Evolutionary conservation across 2,888 invertebrate species (phyloP), one percentile per base, ranked within the genome.

Genomic region (Metellina segmentata): DNA sequence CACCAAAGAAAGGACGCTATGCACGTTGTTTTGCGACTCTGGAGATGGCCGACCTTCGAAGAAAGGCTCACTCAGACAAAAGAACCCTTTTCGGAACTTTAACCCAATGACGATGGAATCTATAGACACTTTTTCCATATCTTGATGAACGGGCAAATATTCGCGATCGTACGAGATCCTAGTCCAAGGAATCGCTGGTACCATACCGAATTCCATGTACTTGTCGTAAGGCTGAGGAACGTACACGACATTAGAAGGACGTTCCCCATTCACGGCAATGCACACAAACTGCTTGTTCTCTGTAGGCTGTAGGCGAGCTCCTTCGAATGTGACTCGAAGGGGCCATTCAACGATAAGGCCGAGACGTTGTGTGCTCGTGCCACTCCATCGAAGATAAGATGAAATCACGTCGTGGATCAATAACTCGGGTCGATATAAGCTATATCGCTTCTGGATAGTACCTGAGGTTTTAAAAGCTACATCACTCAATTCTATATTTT

Each of bases 31-130:
- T 7, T 19, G 20, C 2, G 19, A 19, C n/a, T 11, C 71, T 6
- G 20, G 72, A 13, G n/a, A 51, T 6, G 71, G 71, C 9, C 69
- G 51, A 13, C 85, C 75, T 85, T 85, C 85, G 5, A 85, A 7
- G 53, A 85, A 8, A 34, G 85, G 75, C 6, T n/a, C 1, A 61
- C 75, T 77, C 16, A 85, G 61, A 48, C 85, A 85, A n/a, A 75
- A 85, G 51, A 85, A 85, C 9, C 16, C 49, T 0, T 48, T 19
- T 7, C 61, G 52, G 13, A 61, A 75, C 13, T 49, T 20, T 34
- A 48, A 53, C n/a, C 85, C 85, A 16, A 85, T 48, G 16, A 85
- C 75, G 1, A 53, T 34, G 7, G 53, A 19, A 74, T 75, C 52
- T 7, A 85, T 8, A n/a, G 48, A 75, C 0, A 85, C 75, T 61